Base-by-base conservation (phyloP, 2,113 vertebrate genomes). In the Rhabdornis inornatus region DNA sequence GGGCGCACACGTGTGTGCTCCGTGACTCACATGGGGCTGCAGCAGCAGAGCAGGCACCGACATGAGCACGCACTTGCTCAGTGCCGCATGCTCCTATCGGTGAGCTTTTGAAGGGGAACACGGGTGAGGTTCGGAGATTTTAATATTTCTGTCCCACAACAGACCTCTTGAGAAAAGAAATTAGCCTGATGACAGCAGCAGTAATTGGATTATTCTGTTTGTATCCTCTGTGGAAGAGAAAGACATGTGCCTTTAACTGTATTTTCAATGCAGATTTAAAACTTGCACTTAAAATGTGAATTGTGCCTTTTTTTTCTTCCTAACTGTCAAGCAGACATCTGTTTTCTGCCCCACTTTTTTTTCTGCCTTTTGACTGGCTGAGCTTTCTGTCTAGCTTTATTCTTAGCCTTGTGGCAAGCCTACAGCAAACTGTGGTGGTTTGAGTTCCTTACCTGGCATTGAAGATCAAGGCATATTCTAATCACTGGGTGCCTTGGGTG, bases 251-350 rank as follows among this genome's bases (percentile, higher is more conserved):
- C 56, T 93, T 92, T 81, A 89, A 71, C 65, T 87, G 1, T 87
- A 56, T 93, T 92, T 85, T 77, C 47, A 81, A 77, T 19, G 30
- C 39, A 75, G 72, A 20, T 45, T 72, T 92, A 83, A 92, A 70
- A 94, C 52, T 61, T 53, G 24, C 35, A 49, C 55, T 95, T 83
- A 71, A 94, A 96, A 91, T 63, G 17, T 92, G 76, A 86, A 87
- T 83, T 53, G 17, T 45, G 30, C 39, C 65, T 86, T 45, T 40
- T 35, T 83, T 91, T 63, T 45, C 69, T 83, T 92, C 12, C 3
- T 78, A 87, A 83, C 49, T 56, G 71, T 47, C 27, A 42, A 66
- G 61, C 13, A 77, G 63, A 20, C 57, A 55, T 72, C 77, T 93
- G 75, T 78, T 88, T 94, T 78, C 81, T 91, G 81, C 35, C 45